Percentiles rank a stretch among this genome's conserved stretches.
Evolutionary conservation across 2,113 vertebrate species (phyloP).

Genomic region (Pteronura brasiliensis): DNA sequence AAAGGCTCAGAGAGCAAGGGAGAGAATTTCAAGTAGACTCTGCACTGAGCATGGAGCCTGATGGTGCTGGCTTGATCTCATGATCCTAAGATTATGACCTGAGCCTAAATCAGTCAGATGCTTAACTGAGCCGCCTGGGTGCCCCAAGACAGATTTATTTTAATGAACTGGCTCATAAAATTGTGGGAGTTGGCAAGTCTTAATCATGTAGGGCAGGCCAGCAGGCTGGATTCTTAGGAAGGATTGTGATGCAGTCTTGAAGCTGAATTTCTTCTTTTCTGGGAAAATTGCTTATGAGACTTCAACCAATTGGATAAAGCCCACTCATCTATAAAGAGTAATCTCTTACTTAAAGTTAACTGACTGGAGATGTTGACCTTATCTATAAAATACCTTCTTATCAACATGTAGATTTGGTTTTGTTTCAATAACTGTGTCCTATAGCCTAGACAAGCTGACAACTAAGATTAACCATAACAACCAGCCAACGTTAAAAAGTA

Average conservation of each 20-base stretch:
- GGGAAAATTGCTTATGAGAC: neutral
- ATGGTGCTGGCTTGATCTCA: neutral
- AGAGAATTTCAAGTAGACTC: neutral
- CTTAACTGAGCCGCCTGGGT: neutral
- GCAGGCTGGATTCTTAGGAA: neutral
- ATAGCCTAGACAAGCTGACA: neutral
- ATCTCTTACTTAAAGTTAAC: neutral
- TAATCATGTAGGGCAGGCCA: neutral
- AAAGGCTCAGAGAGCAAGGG: neutral
- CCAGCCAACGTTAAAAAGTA: accelerated
- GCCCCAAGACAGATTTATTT: neutral
- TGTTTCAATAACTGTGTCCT: neutral
- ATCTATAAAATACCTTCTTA: neutral
- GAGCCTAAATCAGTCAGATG: neutral
- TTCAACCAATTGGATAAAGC: neutral
- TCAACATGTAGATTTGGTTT: neutral
- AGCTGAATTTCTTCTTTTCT: neutral
- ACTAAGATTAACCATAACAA: neutral
- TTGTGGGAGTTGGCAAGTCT: neutral
- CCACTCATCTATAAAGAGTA: neutral
- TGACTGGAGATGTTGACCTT: neutral
- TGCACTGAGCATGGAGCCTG: neutral
- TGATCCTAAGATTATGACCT: neutral
- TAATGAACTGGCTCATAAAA: neutral
- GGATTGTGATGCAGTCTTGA: neutral